Evolutionary conservation across 2,797 vertebrate genomes (phyloP).

Genomic region (Amphiprion clarkii): DNA sequence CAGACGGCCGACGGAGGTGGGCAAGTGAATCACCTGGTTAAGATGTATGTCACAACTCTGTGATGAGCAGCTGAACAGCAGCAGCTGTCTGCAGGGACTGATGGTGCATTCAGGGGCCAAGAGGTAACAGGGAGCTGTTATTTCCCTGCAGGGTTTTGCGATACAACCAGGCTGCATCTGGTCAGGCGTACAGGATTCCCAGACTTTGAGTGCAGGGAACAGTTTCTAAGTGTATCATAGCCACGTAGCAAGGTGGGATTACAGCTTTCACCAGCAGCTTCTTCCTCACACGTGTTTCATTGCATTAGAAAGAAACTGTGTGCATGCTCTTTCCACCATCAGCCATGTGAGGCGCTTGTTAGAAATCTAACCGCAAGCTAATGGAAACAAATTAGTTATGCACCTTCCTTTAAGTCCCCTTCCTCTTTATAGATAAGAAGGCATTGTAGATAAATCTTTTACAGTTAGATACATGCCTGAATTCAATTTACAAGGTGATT

Average conservation of each 20-base stretch:
- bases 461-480: slow-evolving; percentile 10
- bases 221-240: slow-evolving; percentile 10
- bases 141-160: slow-evolving; percentile 46
- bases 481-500: slow-evolving; percentile 22
- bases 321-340: slow-evolving; percentile 11
- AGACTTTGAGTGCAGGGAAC: slow-evolving; percentile 18
- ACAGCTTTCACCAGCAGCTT: slow-evolving; percentile 6
- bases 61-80: slow-evolving; percentile 44
- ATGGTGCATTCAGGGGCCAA: slow-evolving; percentile 23
- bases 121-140: slow-evolving; percentile 35
- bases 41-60: slow-evolving; percentile 70
- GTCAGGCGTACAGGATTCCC: slow-evolving; percentile 34
- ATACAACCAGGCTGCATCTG: slow-evolving; percentile 30
- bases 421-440: slow-evolving; percentile 37
- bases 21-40: slow-evolving; percentile 47
- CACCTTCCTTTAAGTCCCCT: slow-evolving; percentile 26
- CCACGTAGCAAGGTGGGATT: background rate
- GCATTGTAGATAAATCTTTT: slow-evolving; percentile 38
- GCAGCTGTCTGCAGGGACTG: slow-evolving; percentile 31
- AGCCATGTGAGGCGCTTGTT: slow-evolving; percentile 17
- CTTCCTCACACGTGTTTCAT: background rate
- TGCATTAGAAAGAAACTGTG: slow-evolving; percentile 1
- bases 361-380: slow-evolving; percentile 45
- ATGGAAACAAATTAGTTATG: slow-evolving; percentile 49
- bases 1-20: slow-evolving; percentile 4